Evolutionary conservation across 2,888 invertebrate genomes (phyloP).

Genomic region (Eurytoma californica): DNA sequence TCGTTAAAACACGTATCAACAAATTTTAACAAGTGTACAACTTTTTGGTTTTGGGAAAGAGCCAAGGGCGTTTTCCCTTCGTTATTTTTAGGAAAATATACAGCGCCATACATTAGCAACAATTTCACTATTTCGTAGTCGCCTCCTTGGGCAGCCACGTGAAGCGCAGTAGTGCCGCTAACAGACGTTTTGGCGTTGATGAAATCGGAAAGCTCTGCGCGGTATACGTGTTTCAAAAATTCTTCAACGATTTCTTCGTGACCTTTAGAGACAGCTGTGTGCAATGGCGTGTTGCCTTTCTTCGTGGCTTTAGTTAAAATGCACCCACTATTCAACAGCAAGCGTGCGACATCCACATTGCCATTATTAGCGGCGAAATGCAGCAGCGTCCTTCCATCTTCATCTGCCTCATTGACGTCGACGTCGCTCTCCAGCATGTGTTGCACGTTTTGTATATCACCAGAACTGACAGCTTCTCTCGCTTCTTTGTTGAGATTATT

Average conservation of each 20-base stretch:
- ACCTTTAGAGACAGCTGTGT: constrained; percentile 56
- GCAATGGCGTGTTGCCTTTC: constrained; percentile 58
- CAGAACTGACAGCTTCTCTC: not conserved
- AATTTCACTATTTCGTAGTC: constrained; percentile 54
- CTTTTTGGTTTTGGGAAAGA: constrained; percentile 54
- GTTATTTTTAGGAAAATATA: constrained; percentile 54
- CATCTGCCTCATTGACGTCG: not conserved
- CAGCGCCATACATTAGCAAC: constrained; percentile 58
- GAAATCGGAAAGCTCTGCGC: constrained; percentile 54
- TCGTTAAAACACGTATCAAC: constrained; percentile 57
- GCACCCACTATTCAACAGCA: constrained; percentile 53
- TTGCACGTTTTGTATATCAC: not conserved
- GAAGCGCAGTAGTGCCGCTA: constrained; percentile 55
- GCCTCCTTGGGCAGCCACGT: constrained; percentile 58
- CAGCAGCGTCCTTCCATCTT: not conserved
- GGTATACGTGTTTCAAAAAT: constrained; percentile 47
- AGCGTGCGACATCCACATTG: constrained; percentile 47
- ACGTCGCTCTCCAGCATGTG: not conserved
- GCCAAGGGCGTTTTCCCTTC: constrained; percentile 59
- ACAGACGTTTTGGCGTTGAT: constrained; percentile 58
- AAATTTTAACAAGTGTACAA: constrained; percentile 56
- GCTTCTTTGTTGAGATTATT: too few relatives aligned
- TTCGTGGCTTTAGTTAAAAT: constrained; percentile 51
- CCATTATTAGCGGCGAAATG: not conserved
- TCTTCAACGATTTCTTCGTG: constrained; percentile 47